These are phyloP conservation scores for Sericinus montela DNA, from an alignment of 2,888 invertebrate genomes.

Conservation along the genomic window DNA sequence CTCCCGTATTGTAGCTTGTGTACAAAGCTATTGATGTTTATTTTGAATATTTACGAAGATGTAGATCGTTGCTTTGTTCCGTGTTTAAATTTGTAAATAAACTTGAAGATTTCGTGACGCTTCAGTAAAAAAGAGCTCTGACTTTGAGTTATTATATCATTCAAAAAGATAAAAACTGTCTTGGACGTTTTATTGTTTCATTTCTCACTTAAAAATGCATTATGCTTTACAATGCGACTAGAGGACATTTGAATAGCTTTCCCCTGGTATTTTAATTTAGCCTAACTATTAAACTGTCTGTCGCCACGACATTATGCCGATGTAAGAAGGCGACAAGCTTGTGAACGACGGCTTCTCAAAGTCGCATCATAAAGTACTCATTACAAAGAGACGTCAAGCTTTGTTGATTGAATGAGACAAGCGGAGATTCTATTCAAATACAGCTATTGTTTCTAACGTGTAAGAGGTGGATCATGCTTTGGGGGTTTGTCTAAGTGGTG, in stretches of 20 bases:
- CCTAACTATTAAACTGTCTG: constrained; percentile 44
- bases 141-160: constrained; percentile 17
- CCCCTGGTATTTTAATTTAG: constrained; percentile 37
- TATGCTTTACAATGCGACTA: constrained; percentile 29
- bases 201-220: constrained; percentile 25
- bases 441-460: constrained; percentile 50
- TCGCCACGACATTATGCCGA: constrained; percentile 25
- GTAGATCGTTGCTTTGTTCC: background rate
- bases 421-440: constrained; percentile 58
- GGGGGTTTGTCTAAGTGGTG: background rate
- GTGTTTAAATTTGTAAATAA: background rate
- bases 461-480: background rate
- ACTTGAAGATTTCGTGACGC: background rate
- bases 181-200: constrained; percentile 21
- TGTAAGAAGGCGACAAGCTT: constrained; percentile 12
- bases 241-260: constrained; percentile 40
- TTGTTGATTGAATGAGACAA: constrained; percentile 58
- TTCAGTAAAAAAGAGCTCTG: constrained; percentile 3
- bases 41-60: background rate
- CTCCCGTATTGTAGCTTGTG: background rate
- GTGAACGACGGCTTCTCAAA: constrained; percentile 26
- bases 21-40: background rate
- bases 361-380: constrained; percentile 15
- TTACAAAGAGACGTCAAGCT: constrained; percentile 40
- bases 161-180: constrained; percentile 16